Evolutionary conservation across 2,888 invertebrate species (phyloP).

Genomic region (Gymnosoma rotundatum): DNA sequence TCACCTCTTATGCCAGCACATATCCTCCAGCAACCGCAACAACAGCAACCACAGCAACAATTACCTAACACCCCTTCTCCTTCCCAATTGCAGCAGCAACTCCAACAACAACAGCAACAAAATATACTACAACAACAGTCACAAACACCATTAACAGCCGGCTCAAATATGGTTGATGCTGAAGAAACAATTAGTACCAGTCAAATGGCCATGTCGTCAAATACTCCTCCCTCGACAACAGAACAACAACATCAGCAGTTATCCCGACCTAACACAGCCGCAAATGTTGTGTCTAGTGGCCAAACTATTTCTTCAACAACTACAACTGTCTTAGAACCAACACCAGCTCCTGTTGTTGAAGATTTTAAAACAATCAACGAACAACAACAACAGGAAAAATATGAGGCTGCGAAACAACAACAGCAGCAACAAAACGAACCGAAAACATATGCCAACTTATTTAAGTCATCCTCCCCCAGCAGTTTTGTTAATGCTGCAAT

Average conservation of each 20-base stretch:
- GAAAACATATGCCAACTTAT: conserved; percentile 93
- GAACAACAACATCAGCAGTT: conserved; percentile 45
- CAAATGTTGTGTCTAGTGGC: conserved; percentile 71
- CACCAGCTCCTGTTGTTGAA: conserved; percentile 73
- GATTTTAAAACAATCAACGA: conserved; percentile 79
- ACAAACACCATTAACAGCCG: conserved; percentile 52
- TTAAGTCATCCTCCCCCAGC: conserved; percentile 84
- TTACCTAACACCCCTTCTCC: conserved; percentile 46
- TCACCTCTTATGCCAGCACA: conserved; percentile 75
- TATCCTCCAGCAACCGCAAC: conserved; percentile 67
- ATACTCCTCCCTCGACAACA: conserved; percentile 12
- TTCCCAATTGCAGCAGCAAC: conserved; percentile 70
- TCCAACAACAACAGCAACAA: conserved; percentile 1
- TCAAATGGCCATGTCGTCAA: conserved; percentile 36
- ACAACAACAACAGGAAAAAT: conserved; percentile 80
- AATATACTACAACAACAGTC: conserved; percentile 55
- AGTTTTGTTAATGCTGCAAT: conserved; percentile 80
- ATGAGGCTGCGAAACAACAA: conserved; percentile 80
- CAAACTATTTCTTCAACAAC: conserved; percentile 65
- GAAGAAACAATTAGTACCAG: conserved; percentile 63
- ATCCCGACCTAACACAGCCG: conserved; percentile 72
- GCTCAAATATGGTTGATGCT: conserved; percentile 53
- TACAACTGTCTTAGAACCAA: conserved; percentile 69
- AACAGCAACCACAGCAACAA: conserved; percentile 58
- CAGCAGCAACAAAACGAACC: conserved; percentile 85